phyloP scores from a whole-genome alignment of 2,113 vertebrate species.

The Oenanthe melanoleuca region DNA sequence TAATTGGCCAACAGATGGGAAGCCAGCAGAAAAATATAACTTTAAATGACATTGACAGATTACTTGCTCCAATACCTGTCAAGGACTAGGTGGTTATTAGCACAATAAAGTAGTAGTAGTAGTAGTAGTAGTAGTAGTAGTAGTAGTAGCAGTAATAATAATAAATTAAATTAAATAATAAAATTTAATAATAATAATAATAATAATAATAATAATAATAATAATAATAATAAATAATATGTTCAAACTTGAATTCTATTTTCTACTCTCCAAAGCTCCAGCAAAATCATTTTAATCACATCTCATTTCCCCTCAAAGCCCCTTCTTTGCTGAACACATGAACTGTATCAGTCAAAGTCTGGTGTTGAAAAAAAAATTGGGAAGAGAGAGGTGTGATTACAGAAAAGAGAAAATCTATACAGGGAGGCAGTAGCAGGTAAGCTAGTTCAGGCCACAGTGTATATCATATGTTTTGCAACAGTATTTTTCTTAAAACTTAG shows the following conservation, averaged over 20 bases:
- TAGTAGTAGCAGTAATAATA: no score
- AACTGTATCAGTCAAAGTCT: neutral
- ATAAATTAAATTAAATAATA: no score
- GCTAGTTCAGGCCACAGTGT: neutral
- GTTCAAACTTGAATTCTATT: neutral
- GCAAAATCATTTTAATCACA: neutral
- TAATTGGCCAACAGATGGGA: rapidly evolving
- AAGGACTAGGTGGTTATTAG: neutral
- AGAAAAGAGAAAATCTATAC: neutral
- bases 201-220: no score
- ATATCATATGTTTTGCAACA: neutral
- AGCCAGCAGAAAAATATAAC: neutral
- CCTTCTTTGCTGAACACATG: neutral
- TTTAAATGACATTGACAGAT: neutral
- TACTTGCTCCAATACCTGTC: neutral
- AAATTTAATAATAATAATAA: no score
- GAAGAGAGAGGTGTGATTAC: neutral
- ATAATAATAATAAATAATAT: no score
- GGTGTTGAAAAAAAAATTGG: neutral
- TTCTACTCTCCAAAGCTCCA: neutral
- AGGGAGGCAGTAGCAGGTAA: neutral
- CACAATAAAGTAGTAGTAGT: neutral
- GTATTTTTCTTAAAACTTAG: neutral
- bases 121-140: no score
- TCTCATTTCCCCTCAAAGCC: neutral